Percentiles rank a stretch among this genome's conserved stretches.
Conservation (phyloP, 2,888 invertebrate genomes). For the Drosophila formosana region DNA sequence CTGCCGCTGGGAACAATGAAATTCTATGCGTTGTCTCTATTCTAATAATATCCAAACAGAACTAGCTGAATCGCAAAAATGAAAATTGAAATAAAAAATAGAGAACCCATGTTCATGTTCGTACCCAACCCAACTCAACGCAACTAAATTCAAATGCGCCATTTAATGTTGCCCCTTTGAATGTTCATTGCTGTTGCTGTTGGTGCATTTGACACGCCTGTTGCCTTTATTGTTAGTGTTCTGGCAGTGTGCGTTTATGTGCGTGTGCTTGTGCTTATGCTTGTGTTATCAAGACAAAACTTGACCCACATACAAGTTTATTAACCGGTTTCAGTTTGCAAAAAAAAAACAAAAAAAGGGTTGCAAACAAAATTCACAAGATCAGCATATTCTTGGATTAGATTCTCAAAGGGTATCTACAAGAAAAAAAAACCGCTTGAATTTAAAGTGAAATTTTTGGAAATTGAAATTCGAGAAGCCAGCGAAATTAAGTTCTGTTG, state of each 20-base stretch:
- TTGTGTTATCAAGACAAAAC: constrained; percentile 82
- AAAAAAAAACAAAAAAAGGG: constrained; percentile 55
- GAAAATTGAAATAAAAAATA: too few species aligned
- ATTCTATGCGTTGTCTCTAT: constrained; percentile 31
- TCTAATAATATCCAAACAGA: constrained; percentile 41
- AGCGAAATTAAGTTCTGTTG: background rate
- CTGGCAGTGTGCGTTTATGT: constrained; percentile 26
- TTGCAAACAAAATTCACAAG: constrained; percentile 42
- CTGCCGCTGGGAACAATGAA: constrained; percentile 15
- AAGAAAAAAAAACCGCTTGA: background rate
- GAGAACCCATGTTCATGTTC: background rate
- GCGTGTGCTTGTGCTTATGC: constrained; percentile 20
- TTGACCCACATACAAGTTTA: constrained; percentile 84
- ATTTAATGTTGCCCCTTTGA: constrained; percentile 52
- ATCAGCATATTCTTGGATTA: constrained; percentile 40
- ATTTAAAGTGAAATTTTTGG: constrained; percentile 8
- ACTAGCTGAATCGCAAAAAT: constrained; percentile 39
- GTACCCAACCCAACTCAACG: constrained; percentile 40
- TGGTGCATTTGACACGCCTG: constrained; percentile 68
- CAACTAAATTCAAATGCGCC: constrained; percentile 58
- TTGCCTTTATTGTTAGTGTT: constrained; percentile 55
- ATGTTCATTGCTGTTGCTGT: constrained; percentile 23
- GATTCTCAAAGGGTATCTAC: constrained; percentile 3
- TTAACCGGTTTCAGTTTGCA: constrained; percentile 80
- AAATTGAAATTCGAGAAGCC: background rate